Evolutionary conservation across 2,113 vertebrate genomes (phyloP).

Genomic region (Otus sunia): DNA sequence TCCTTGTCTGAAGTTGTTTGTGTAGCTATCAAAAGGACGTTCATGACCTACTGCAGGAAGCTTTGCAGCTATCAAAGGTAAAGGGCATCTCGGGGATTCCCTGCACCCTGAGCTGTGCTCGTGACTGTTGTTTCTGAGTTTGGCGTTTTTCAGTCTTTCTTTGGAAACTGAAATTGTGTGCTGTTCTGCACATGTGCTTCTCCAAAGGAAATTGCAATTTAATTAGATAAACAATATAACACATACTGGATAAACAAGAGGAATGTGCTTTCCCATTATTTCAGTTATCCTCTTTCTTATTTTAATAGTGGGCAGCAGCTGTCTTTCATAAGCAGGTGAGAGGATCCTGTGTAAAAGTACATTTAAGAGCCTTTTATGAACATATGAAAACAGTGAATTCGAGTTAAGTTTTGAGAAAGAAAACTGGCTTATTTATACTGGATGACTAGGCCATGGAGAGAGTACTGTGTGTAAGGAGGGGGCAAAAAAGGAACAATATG

Average conservation of each 20-base stretch:
- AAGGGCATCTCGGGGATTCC: not conserved
- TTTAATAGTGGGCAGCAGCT: not conserved
- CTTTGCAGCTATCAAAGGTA: not conserved
- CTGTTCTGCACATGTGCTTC: not conserved
- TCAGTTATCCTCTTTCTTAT: not conserved
- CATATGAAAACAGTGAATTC: not conserved
- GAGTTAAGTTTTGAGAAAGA: not conserved
- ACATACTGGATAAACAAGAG: not conserved
- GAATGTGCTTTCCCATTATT: not conserved
- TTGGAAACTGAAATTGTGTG: not conserved
- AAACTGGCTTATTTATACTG: not conserved
- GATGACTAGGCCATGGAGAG: not conserved
- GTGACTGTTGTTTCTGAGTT: not conserved
- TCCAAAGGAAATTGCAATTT: not conserved
- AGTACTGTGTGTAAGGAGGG: not conserved
- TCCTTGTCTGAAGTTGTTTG: not conserved
- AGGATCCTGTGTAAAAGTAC: not conserved
- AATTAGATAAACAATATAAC: not conserved
- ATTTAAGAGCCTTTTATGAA: not conserved
- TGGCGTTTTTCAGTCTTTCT: not conserved
- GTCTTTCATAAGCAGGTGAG: not conserved
- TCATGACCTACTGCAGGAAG: not conserved
- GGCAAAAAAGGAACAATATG: not conserved
- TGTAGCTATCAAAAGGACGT: not conserved
- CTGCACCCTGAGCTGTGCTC: rapidly evolving